phyloP scores from a whole-genome alignment of 2,113 vertebrate genomes.

The Aldabrachelys gigantea region DNA sequence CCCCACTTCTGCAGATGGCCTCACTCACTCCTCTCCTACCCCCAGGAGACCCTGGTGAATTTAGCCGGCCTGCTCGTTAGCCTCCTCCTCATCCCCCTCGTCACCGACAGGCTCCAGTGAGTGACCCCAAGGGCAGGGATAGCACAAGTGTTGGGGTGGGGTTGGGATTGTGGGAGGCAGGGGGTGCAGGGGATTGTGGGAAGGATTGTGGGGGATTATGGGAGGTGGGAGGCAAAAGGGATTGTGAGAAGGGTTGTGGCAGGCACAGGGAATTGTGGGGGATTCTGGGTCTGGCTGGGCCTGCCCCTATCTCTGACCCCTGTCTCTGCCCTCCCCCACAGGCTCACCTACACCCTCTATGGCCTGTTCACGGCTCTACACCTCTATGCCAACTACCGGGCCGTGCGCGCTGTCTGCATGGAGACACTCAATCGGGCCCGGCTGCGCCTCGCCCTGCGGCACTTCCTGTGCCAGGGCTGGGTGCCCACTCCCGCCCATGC shows the following conservation, averaged over 20 bases:
- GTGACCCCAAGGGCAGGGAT: conserved; percentile 5
- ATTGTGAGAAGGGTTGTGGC: neutral
- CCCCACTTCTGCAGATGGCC: neutral
- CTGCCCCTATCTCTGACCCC: neutral
- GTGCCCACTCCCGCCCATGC: conserved; percentile 78
- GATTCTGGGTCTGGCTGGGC: neutral
- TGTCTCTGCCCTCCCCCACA: conserved; percentile 23
- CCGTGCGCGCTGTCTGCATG: conserved; percentile 89
- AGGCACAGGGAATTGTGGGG: neutral
- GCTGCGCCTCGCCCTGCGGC: conserved; percentile 81
- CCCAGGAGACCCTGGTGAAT: conserved; percentile 91
- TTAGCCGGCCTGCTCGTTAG: conserved; percentile 87
- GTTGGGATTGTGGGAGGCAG: neutral
- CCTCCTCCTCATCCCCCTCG: conserved; percentile 85
- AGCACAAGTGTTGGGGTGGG: neutral
- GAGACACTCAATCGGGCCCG: conserved; percentile 90
- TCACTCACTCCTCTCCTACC: neutral
- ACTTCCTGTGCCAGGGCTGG: conserved; percentile 75
- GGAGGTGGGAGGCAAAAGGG: neutral
- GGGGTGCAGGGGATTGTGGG: neutral
- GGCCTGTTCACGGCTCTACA: conserved; percentile 87
- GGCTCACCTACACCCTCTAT: conserved; percentile 86
- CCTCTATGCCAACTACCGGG: conserved; percentile 91
- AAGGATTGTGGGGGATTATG: neutral
- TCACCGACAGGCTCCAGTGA: conserved; percentile 83